These are phyloP conservation scores for Dendrolimus pini DNA, from an alignment of 2,888 invertebrate genomes.

Conservation along the genomic window DNA sequence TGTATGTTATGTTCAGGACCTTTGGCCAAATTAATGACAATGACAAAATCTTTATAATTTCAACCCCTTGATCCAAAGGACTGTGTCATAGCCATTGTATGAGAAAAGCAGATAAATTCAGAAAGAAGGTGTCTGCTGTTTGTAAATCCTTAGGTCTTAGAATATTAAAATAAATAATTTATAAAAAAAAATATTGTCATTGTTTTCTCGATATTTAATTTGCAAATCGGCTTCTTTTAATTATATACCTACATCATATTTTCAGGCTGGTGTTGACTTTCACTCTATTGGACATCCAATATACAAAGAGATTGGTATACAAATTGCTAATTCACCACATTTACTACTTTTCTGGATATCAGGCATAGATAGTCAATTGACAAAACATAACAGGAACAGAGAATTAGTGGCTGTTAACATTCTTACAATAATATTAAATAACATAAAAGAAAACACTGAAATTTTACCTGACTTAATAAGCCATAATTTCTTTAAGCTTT, in stretches of 20 bases:
- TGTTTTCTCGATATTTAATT: too few relatives aligned
- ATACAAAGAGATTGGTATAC: conserved; percentile 76
- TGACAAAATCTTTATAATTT: too few relatives aligned
- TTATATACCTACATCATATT: conserved; percentile 12
- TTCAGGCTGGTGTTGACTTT: conserved; percentile 77
- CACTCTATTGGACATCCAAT: conserved; percentile 79
- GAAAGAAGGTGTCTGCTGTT: too few relatives aligned
- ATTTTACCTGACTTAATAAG: conserved; percentile 77
- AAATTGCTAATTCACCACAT: conserved; percentile 69
- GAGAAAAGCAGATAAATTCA: too few relatives aligned
- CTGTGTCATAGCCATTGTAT: too few relatives aligned
- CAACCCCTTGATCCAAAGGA: too few relatives aligned
- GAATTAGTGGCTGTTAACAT: conserved; percentile 79
- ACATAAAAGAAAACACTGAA: conserved; percentile 56
- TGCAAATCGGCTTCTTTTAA: too few relatives aligned
- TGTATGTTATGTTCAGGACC: too few relatives aligned
- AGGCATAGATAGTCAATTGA: conserved; percentile 59
- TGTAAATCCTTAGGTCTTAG: too few relatives aligned
- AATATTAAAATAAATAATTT: too few relatives aligned
- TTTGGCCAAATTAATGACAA: too few relatives aligned
- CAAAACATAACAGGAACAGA: conserved; percentile 72
- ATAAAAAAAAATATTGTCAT: too few relatives aligned
- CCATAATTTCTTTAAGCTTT: conserved; percentile 79
- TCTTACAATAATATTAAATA: conserved; percentile 71
- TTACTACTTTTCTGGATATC: conserved; percentile 75